A percentile compares a stretch with the other conserved stretches of the same genome.
phyloP scores from a whole-genome alignment of 2,797 vertebrate species.

The Takifugu rubripes region DNA sequence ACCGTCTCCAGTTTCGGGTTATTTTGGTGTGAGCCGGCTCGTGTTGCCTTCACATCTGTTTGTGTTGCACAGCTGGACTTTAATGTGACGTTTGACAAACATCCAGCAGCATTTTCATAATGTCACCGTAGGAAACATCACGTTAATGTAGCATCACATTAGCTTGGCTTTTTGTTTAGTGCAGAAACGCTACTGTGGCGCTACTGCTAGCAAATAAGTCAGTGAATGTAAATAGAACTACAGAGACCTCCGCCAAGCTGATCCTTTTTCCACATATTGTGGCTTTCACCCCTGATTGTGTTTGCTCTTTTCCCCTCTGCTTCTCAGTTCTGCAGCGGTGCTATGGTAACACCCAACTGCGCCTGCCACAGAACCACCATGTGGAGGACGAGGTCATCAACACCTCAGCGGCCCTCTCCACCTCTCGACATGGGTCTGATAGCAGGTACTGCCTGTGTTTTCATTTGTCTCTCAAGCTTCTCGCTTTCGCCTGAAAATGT shows the following conservation, averaged over 20 bases:
- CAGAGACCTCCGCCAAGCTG: no score
- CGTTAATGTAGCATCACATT: not conserved
- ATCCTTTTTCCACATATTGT: not conserved
- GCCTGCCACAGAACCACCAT: slow-evolving; percentile 72
- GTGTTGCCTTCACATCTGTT: no score
- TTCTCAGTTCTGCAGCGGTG: slow-evolving; percentile 67
- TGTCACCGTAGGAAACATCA: not conserved
- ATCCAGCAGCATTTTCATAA: no score
- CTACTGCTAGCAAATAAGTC: no score
- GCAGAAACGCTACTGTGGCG: no score
- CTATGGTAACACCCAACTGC: slow-evolving; percentile 59
- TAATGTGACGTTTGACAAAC: no score
- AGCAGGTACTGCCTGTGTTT: slow-evolving; percentile 55
- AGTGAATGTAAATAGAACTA: no score
- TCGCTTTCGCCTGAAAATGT: not conserved
- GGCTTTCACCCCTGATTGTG: not conserved
- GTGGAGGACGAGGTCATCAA: slow-evolving; percentile 77
- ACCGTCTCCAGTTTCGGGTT: no score
- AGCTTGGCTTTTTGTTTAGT: no score
- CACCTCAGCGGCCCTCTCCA: slow-evolving; percentile 64
- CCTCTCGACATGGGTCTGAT: slow-evolving; percentile 53
- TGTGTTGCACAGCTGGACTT: no score
- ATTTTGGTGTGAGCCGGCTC: no score
- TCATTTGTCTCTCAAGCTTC: not conserved
- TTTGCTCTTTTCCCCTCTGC: not conserved